Evolutionary conservation across 2,797 vertebrate species (phyloP).

Genomic region (Acrocephalus scirpaceus): DNA sequence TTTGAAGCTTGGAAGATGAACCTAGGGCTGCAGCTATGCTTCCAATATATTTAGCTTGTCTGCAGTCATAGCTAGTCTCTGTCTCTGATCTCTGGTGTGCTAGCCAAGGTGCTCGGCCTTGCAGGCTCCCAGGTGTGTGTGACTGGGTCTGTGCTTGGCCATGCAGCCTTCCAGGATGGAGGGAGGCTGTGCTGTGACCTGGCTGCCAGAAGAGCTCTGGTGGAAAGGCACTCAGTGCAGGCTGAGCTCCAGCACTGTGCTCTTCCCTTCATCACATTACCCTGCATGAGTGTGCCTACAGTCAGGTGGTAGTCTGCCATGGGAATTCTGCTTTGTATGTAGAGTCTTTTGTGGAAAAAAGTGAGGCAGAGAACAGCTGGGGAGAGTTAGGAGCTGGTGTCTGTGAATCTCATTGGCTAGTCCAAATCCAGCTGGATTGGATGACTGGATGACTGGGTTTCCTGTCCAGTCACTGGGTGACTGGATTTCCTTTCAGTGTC

Average conservation of each 20-base stretch:
- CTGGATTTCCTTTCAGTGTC: not conserved
- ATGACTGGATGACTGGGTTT: not conserved
- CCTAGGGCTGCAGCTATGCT: not conserved
- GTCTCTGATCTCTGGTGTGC: not conserved
- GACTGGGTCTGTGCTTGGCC: fast-evolving
- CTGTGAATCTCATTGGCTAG: not conserved
- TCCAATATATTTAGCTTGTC: not conserved
- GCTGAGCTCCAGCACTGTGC: fast-evolving
- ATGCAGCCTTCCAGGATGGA: not conserved
- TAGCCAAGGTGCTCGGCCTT: too few relatives aligned
- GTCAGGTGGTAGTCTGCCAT: not conserved
- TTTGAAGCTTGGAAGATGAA: not conserved
- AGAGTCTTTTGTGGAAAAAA: not conserved
- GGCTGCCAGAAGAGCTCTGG: not conserved
- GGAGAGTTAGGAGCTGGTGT: not conserved
- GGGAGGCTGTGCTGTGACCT: fast-evolving
- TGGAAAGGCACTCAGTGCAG: not conserved
- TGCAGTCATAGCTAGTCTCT: not conserved
- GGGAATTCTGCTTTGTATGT: not conserved
- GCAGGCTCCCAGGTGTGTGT: not conserved
- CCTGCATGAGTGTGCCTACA: fast-evolving
- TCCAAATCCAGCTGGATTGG: not conserved
- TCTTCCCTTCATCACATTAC: not conserved
- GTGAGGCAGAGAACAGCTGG: not conserved
- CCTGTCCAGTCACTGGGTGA: not conserved